Evolutionary conservation across 2,113 vertebrate genomes (phyloP).

Genomic region (Leiothrix lutea): DNA sequence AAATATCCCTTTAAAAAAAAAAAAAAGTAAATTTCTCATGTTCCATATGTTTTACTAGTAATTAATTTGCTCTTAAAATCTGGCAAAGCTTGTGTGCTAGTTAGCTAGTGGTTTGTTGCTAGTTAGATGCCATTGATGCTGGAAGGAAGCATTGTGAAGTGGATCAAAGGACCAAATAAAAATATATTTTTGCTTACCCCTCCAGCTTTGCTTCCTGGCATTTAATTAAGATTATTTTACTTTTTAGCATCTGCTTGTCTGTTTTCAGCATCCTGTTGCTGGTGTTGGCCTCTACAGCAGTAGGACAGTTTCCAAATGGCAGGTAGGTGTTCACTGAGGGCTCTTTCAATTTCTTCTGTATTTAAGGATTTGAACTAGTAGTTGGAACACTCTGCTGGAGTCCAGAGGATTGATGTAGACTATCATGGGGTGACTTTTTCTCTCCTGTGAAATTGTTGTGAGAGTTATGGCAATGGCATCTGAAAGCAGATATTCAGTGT

Average conservation of each 20-base stretch:
- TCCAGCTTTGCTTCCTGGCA: not conserved
- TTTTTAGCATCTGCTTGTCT: slow-evolving; percentile 81
- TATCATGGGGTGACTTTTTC: not conserved
- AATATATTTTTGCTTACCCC: not conserved
- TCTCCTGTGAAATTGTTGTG: not conserved
- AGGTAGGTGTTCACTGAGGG: slow-evolving; percentile 70
- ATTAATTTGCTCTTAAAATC: not conserved
- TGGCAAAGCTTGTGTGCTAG: not conserved
- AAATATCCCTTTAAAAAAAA: not conserved
- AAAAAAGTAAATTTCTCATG: not conserved
- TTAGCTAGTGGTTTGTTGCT: not conserved
- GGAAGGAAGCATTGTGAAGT: not conserved
- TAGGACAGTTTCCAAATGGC: slow-evolving; percentile 85
- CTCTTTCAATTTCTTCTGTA: not conserved
- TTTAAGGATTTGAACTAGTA: not conserved
- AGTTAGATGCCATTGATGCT: not conserved
- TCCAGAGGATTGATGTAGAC: not conserved
- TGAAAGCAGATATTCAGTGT: not conserved
- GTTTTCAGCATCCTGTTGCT: slow-evolving; percentile 83
- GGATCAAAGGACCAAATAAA: not conserved
- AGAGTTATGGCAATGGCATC: not conserved
- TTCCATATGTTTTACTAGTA: not conserved
- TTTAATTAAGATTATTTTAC: slow-evolving; percentile 31
- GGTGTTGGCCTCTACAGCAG: slow-evolving; percentile 79
- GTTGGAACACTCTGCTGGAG: not conserved